phyloP scores from a whole-genome alignment of 2,113 vertebrate species.

The Phocoena phocoena region DNA sequence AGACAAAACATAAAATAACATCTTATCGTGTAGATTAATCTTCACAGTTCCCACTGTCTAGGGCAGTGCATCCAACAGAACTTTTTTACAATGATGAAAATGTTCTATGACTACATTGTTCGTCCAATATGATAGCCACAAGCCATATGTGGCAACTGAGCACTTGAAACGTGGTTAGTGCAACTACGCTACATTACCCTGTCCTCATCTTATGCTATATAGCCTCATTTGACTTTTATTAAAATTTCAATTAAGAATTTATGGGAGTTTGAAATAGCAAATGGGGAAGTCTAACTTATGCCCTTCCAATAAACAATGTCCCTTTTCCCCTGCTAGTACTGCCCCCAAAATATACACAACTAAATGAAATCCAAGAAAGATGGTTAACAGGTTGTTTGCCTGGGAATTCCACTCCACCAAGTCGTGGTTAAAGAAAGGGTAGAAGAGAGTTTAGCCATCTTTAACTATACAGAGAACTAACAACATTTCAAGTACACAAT shows the following conservation, averaged over 20 bases:
- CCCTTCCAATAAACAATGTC: neutral
- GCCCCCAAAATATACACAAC: neutral
- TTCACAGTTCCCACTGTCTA: neutral
- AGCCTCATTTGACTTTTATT: neutral
- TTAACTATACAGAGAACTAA: neutral
- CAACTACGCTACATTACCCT: neutral
- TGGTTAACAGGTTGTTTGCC: neutral
- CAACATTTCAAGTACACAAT: neutral
- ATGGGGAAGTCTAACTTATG: neutral
- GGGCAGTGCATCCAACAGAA: neutral
- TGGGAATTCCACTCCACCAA: neutral
- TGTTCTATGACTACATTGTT: neutral
- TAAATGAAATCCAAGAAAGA: conserved; percentile 11
- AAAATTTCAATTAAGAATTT: neutral
- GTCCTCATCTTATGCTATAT: neutral
- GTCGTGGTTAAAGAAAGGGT: neutral
- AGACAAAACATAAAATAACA: neutral
- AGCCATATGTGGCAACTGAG: neutral
- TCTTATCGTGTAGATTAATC: neutral
- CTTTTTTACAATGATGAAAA: neutral
- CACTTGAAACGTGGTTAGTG: neutral
- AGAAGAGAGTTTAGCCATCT: neutral
- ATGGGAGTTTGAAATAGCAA: conserved; percentile 1
- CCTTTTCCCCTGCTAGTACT: neutral
- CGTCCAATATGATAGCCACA: neutral